Conservation (phyloP, 2,113 vertebrate species). For the Thomomys bottae region DNA sequence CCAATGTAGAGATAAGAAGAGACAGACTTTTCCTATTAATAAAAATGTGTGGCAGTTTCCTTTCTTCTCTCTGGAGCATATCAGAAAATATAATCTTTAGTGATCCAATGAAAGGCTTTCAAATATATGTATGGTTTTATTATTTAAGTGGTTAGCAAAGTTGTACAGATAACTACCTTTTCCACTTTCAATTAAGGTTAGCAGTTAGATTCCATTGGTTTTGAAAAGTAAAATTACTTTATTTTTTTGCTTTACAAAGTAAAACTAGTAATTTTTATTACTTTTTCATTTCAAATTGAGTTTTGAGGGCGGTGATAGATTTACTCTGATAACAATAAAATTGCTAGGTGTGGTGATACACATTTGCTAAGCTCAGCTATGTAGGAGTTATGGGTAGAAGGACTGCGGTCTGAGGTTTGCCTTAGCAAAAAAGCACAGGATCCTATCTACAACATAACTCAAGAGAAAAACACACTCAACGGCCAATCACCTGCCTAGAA, state of each 20-base stretch:
- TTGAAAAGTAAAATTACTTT: slow-evolving; percentile 12
- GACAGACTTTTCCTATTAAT: slow-evolving; percentile 42
- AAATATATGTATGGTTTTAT: slow-evolving; percentile 31
- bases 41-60: not conserved
- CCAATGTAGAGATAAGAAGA: not conserved
- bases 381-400: no score
- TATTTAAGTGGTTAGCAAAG: slow-evolving; percentile 32
- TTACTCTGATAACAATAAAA: slow-evolving; percentile 32
- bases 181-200: not conserved
- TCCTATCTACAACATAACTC: no score
- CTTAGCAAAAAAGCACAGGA: no score
- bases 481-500: no score
- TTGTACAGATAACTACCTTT: not conserved
- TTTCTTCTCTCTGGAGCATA: not conserved
- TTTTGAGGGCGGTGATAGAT: not conserved
- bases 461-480: no score
- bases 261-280: slow-evolving; percentile 28
- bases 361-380: no score
- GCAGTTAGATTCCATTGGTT: not conserved
- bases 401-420: no score
- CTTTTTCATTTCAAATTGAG: slow-evolving; percentile 23
- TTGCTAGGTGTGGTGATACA: no score
- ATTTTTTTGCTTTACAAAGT: not conserved
- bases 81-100: slow-evolving; percentile 39
- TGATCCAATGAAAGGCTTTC: slow-evolving; percentile 5